Evolutionary conservation across 1,140 invertebrate genomes (phyloP).

Genomic region (Amphibalanus amphitrite): DNA sequence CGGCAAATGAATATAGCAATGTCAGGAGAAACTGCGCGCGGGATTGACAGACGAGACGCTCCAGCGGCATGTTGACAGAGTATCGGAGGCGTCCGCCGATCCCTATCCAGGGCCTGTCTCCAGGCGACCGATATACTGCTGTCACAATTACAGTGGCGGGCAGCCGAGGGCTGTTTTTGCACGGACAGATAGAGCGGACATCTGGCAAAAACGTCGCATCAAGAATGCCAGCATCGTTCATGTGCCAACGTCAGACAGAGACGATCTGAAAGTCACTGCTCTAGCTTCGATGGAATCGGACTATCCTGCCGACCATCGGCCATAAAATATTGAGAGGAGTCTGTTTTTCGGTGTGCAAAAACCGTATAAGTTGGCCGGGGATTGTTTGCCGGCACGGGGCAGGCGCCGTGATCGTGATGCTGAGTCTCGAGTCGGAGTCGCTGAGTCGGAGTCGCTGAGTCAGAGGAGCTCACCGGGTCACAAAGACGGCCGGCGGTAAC

Average conservation of each 20-base stretch:
- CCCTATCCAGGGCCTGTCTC: neutral
- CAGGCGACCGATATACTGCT: neutral
- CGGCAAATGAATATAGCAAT: too few species aligned
- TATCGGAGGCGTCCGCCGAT: neutral
- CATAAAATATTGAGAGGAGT: neutral
- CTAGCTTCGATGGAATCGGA: neutral
- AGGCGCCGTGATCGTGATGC: neutral
- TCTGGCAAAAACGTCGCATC: neutral
- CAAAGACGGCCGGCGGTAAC: neutral
- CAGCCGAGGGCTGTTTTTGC: neutral
- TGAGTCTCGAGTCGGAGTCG: too few species aligned
- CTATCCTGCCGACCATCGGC: neutral
- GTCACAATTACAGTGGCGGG: neutral
- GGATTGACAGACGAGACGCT: too few species aligned
- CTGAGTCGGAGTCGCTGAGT: neutral
- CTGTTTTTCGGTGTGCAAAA: neutral
- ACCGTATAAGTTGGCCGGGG: neutral
- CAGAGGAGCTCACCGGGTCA: neutral
- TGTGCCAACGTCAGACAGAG: neutral
- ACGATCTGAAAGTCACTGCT: neutral
- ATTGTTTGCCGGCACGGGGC: neutral
- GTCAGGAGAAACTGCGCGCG: too few species aligned
- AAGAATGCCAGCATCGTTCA: neutral
- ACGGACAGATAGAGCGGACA: neutral
- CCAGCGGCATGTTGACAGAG: too few species aligned